phyloP scores from a whole-genome alignment of 2,113 vertebrate genomes.

The Hippocampus mohnikei region DNA sequence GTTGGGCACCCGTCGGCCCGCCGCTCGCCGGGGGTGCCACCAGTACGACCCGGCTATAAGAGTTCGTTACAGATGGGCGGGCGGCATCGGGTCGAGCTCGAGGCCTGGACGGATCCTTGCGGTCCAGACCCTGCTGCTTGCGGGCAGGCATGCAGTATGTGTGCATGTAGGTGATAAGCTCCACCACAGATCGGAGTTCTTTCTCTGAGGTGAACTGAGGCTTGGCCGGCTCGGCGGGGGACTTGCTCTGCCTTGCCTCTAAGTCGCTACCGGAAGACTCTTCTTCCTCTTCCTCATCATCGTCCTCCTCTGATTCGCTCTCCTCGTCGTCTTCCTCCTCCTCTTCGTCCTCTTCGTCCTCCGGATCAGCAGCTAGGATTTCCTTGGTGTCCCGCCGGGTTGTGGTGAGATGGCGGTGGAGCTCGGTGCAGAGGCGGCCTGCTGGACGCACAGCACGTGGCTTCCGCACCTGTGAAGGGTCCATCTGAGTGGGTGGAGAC shows the following conservation, averaged over 20 bases:
- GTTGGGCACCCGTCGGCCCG: conserved; percentile 28
- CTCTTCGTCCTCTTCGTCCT: conserved; percentile 72
- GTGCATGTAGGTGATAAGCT: conserved; percentile 97
- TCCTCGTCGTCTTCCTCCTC: conserved; percentile 61
- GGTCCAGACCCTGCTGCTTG: conserved; percentile 76
- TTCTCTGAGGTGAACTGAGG: conserved; percentile 75
- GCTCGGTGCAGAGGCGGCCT: conserved; percentile 84
- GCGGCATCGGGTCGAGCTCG: conserved; percentile 40
- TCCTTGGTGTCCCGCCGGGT: conserved; percentile 61
- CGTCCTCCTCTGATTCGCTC: conserved; percentile 71
- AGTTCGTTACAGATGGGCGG: conserved; percentile 39
- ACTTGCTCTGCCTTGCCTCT: conserved; percentile 27
- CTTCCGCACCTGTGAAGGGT: conserved; percentile 76
- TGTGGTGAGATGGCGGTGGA: conserved; percentile 91
- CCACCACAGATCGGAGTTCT: conserved; percentile 82
- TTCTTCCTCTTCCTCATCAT: conserved; percentile 65
- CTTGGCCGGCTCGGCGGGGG: conserved; percentile 16
- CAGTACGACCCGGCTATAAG: conserved; percentile 54
- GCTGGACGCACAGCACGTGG: conserved; percentile 64
- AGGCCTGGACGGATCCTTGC: conserved; percentile 62
- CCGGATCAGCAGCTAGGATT: conserved; percentile 48
- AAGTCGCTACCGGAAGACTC: conserved; percentile 76
- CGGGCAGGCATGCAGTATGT: conserved; percentile 90
- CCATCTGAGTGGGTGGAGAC: conserved; percentile 66
- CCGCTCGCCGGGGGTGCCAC: conserved; percentile 26